Evolutionary conservation across 2,797 vertebrate genomes (phyloP), one percentile per base, ranked within the genome.

Genomic region (Brotula barbata): DNA sequence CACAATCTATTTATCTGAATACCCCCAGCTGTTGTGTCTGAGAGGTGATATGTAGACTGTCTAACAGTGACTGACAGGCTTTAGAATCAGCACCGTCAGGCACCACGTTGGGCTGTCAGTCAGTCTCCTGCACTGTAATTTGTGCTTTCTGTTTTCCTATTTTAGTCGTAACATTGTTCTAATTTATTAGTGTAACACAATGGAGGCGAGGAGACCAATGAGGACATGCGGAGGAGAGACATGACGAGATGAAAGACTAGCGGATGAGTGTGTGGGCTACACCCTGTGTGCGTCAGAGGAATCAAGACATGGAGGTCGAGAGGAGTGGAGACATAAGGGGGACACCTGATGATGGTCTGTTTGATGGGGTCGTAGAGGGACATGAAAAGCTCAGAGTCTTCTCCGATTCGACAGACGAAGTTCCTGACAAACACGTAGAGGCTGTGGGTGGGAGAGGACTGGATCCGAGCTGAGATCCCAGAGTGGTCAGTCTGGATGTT

Each of bases 381-480:
- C 97, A 99, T 99, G 67, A 99, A 99, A 70, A 99, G 95, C 55
- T 99, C 96, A 0, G 97, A 94, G 66, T 99, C 97, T 78, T 99
- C 97, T 19, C 96, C 96, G n/a, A 99, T 98, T 43, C 95, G 92
- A 81, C 96, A 99, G 14, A 99, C 96, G 67, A 99, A 99, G 85
- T 99, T 99, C 65, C 96, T 89, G 80, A 99, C 94, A n/a, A 96
- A 98, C 36, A 99, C 97, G 0, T 98, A 99, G 1, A 99, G 92
- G 77, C 97, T 96, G 89, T 98, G 94, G 0, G 97, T 97, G 31
- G 97, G 97, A 3, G 95, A 97, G 2, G 94, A 94, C 61, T 95
- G 93, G 78, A 95, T 90, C n/a, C 96, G 87, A 4, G 95, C 93
- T 10, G 93, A 95, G 0, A 91, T 92, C 12, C 91, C 94, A 0